Evolutionary conservation across 2,797 vertebrate genomes (phyloP).

Genomic region (Oreochromis mossambicus): DNA sequence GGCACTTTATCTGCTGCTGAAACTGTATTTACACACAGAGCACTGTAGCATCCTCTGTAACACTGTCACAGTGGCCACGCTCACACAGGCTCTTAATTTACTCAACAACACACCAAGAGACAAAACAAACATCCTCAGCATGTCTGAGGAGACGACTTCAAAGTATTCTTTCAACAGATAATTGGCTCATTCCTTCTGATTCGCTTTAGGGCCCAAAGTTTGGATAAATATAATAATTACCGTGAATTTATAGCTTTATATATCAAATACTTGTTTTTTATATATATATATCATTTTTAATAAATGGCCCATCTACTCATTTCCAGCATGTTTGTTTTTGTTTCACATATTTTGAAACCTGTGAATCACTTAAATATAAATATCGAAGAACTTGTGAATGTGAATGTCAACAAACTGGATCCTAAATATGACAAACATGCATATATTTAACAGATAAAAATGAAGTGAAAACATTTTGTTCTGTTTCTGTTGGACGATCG

Average conservation of each 20-base stretch:
- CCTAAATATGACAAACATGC: accelerated
- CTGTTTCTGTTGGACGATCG: neutral
- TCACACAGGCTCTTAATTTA: neutral
- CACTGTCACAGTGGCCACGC: neutral
- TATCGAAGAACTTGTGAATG: accelerated
- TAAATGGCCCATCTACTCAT: accelerated
- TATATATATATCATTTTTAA: accelerated
- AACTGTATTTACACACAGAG: neutral
- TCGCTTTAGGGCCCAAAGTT: neutral
- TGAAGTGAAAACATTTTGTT: neutral
- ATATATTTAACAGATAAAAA: neutral
- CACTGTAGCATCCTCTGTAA: neutral
- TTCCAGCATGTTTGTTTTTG: neutral
- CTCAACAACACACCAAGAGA: neutral
- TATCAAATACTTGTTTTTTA: neutral
- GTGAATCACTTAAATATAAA: accelerated
- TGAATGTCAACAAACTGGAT: neutral
- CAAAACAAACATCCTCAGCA: neutral
- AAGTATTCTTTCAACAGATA: neutral
- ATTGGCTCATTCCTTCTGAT: neutral
- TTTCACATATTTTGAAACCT: accelerated
- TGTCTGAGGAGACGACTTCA: neutral
- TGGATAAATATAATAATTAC: neutral
- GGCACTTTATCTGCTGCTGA: neutral
- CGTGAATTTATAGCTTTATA: neutral